A percentile compares a stretch with the other conserved stretches of the same genome.
Conservation (phyloP, 2,113 vertebrate genomes). For the Noctilio leporinus region DNA sequence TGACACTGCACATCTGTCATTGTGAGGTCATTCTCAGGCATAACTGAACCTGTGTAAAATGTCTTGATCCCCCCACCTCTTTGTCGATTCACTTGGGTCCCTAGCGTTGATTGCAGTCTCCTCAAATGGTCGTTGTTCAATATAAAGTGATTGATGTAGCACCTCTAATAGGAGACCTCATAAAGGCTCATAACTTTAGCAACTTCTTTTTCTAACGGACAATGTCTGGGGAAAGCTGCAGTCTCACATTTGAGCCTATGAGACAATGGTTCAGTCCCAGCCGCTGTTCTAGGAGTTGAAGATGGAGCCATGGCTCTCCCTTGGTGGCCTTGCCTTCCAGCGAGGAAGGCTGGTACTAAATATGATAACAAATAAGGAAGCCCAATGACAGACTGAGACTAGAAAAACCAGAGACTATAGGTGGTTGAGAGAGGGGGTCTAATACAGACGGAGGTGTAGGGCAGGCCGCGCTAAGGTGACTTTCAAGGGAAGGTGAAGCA, state of each 20-base stretch:
- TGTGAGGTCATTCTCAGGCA: not conserved
- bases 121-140: not conserved
- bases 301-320: accelerated
- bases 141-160: not conserved
- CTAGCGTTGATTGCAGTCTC: not conserved
- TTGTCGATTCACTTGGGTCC: not conserved
- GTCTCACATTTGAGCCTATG: not conserved
- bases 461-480: not conserved
- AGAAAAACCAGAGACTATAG: not conserved
- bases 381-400: not conserved
- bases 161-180: not conserved
- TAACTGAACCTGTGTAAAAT: not conserved
- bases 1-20: not conserved
- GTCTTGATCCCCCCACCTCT: not conserved
- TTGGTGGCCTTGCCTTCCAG: not conserved
- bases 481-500: not conserved
- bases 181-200: not conserved
- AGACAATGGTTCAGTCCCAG: not conserved
- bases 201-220: not conserved
- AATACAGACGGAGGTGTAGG: not conserved
- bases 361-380: not conserved
- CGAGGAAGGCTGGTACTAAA: not conserved
- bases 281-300: not conserved
- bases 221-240: not conserved
- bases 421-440: not conserved